Evolutionary conservation across 2,797 vertebrate genomes (phyloP).

Genomic region (Atherinosoma microstoma): DNA sequence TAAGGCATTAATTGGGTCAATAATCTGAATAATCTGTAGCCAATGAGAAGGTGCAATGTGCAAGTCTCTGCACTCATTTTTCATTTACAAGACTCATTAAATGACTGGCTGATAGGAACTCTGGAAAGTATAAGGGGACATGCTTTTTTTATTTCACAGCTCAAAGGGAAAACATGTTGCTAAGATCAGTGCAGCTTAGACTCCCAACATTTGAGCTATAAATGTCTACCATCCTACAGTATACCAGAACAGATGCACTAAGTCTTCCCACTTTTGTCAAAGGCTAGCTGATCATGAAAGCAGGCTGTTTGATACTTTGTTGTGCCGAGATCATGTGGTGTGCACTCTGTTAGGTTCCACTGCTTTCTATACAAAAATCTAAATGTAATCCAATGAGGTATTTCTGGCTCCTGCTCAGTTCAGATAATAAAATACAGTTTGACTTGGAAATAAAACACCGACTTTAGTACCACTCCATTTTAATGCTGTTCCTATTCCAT

Average conservation of each 20-base stretch:
- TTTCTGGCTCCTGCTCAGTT: constrained; percentile 5
- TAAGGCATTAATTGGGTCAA: constrained; percentile 24
- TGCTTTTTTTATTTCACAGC: constrained; percentile 17
- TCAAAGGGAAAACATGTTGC: constrained; percentile 7
- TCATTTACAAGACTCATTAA: no score
- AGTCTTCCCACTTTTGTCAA: constrained; percentile 12
- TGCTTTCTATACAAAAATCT: not conserved
- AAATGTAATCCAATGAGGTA: constrained; percentile 1
- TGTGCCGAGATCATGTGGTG: not conserved
- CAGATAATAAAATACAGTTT: constrained; percentile 13
- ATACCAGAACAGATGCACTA: constrained; percentile 12
- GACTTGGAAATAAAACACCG: constrained; percentile 13
- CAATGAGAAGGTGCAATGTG: no score
- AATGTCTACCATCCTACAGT: constrained; percentile 22
- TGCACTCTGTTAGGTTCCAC: constrained; percentile 1
- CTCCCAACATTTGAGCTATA: constrained; percentile 27
- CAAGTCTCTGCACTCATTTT: no score
- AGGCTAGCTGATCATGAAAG: not conserved
- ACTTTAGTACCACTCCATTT: constrained; percentile 13
- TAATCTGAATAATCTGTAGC: no score
- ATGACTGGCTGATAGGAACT: no score
- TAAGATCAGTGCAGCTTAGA: constrained; percentile 17
- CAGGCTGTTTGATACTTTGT: not conserved
- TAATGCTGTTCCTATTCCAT: constrained; percentile 20
- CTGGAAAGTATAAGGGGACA: not conserved